phyloP scores from a whole-genome alignment of 2,113 vertebrate genomes.

The Vidua chalybeata region DNA sequence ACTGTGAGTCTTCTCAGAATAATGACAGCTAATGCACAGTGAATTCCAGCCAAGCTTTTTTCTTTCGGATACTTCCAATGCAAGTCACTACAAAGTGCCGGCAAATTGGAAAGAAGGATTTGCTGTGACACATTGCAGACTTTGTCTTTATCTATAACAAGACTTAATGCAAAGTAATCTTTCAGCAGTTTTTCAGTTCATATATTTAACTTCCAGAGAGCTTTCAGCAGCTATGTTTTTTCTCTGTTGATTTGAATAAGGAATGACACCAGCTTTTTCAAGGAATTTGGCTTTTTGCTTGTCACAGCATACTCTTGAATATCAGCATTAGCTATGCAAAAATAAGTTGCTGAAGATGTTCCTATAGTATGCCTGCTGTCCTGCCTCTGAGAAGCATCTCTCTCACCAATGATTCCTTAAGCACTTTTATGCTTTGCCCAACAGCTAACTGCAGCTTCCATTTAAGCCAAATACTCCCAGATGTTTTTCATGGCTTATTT shows the following conservation, averaged over 20 bases:
- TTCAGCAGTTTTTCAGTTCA: not conserved
- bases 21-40: not conserved
- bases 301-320: not conserved
- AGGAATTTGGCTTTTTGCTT: not conserved
- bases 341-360: not conserved
- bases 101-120: not conserved
- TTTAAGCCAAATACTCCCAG: not conserved
- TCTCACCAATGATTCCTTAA: not conserved
- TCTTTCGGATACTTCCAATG: not conserved
- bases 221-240: not conserved
- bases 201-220: not conserved
- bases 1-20: not conserved
- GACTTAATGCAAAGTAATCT: not conserved
- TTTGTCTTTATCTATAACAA: not conserved
- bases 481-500: slow-evolving; percentile 18
- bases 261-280: not conserved
- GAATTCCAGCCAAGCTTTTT: not conserved
- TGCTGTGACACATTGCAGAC: not conserved
- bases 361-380: not conserved
- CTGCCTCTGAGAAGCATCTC: not conserved
- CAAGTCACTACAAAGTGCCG: not conserved
- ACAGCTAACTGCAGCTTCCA: not conserved
- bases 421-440: not conserved
- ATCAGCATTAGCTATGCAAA: not conserved
- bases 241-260: not conserved